Base-by-base conservation (phyloP, 2,113 vertebrate species). In the Miniopterus natalensis region DNA sequence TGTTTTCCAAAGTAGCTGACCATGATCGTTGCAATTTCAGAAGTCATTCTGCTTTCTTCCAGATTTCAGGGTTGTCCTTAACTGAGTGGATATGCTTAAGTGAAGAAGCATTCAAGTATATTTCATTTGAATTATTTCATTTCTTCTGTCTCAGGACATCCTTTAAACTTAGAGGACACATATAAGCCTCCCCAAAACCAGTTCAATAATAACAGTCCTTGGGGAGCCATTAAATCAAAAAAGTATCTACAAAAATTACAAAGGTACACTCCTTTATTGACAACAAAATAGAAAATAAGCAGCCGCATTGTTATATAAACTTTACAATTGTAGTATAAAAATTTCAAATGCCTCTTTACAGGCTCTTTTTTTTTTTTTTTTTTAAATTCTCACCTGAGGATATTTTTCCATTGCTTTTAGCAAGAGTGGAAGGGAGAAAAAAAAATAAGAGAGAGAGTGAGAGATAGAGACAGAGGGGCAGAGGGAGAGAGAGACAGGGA, bases 211-310 rank as follows among this genome's bases (percentile, higher is more conserved):
- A 92, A 89, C 1, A 83, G 23, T 3, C 23, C 23, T 6, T 88
- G 10, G 63, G 14, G 27, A 70, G 29, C 27, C 81, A 88, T 78
- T 85, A 86, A 75, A 23, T 49, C 0, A 75, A 84, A 84, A 92
- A 78, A 63, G 21, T 4, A 47, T 66, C 18, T 57, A 42, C 21
- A 42, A 59, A 40, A 40, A 45, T 85, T 8, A 70, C 11, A 53
- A 73, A 25, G 49, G 2, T 83, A 10, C 5, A 42, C 53, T 93
- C 45, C 40, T 90, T 75, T n/a, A 79, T 21, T 84, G 51, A 78
- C 42, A 91, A 95, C 13, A 5, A 90, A 90, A 91, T 83, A 49
- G 47, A 79, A 94, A 84, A 83, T 70, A 92, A 93, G 81, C 12
- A 85, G 47, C 53, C 23, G 55, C 17, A 59, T 36, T 66, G 45